Percentiles rank a stretch among this genome's conserved stretches.
phyloP scores from a whole-genome alignment of 2,888 invertebrate genomes.

The Glyphotaelius pellucidus region DNA sequence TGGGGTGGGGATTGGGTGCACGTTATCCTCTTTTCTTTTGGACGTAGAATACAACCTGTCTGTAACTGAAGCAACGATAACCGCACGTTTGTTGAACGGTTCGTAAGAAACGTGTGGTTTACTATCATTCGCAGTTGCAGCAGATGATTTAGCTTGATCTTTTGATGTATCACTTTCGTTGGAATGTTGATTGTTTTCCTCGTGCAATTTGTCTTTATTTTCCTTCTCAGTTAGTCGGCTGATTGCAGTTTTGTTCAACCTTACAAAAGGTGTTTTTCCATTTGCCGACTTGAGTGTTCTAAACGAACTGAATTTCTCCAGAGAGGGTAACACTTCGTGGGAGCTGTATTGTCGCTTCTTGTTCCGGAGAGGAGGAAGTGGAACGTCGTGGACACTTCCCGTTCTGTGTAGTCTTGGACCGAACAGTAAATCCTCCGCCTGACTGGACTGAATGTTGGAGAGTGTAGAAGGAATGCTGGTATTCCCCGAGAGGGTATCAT shows the following conservation, averaged over 20 bases:
- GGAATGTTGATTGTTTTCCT: background rate
- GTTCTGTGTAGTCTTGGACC: slow-evolving; percentile 74
- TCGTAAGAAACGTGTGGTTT: slow-evolving; percentile 68
- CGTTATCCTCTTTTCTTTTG: slow-evolving; percentile 72
- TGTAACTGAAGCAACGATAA: slow-evolving; percentile 85
- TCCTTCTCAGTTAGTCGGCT: slow-evolving; percentile 47
- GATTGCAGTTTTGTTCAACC: slow-evolving; percentile 35
- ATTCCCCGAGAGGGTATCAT: slow-evolving; percentile 63
- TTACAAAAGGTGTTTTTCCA: slow-evolving; percentile 51
- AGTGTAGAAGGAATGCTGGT: slow-evolving; percentile 61
- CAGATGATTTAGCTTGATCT: background rate
- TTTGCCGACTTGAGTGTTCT: slow-evolving; percentile 67
- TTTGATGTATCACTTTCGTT: slow-evolving; percentile 57
- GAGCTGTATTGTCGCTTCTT: slow-evolving; percentile 74
- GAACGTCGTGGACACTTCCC: slow-evolving; percentile 73
- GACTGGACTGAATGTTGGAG: slow-evolving; percentile 58
- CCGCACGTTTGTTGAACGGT: slow-evolving; percentile 76
- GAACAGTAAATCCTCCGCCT: slow-evolving; percentile 71
- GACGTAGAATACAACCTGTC: slow-evolving; percentile 80
- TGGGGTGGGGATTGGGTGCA: background rate
- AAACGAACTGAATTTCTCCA: slow-evolving; percentile 68
- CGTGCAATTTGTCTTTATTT: slow-evolving; percentile 53
- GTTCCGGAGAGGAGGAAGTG: slow-evolving; percentile 72
- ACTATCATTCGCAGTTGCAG: background rate
- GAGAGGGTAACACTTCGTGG: slow-evolving; percentile 73